Base-by-base conservation (phyloP, 2,888 invertebrate genomes). In the Pimpla rufipes region DNA sequence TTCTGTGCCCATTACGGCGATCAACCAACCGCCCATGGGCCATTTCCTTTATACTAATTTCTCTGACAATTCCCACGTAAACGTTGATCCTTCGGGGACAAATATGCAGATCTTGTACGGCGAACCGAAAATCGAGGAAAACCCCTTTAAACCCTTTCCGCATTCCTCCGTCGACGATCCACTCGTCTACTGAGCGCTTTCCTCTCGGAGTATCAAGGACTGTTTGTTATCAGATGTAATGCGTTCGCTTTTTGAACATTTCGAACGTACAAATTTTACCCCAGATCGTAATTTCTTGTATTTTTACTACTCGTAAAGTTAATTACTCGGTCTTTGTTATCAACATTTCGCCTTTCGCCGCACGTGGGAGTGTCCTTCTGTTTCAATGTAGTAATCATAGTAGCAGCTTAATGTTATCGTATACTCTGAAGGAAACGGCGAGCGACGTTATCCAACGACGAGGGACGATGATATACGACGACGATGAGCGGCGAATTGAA, bases 141-240 rank as follows among this genome's bases (percentile, higher is more conserved):
- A 73, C 47, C 76, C 73, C 2, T 83, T 83, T 35, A 79, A 83
- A 76, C 83, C 79, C 10, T 83, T 83, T 76, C 83, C 83, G 35
- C 83, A 83, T 47, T 55, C 83, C 11, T 76, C 83, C 18, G 59
- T 75, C 37, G 80, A 29, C 21, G 79, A 83, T 73, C 83, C 83
- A 8, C 67, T 83, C 13, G 79, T 79, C 10, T 83, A 83, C 45
- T 83, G 59, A 45, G n/a, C 3, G 11, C n/a, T 35, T n/a, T 29
- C 18, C 35, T 35, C 21, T 7, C 13, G 7, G 35, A 11, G 8
- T 13, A 29, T n/a, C 0, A 37, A 18, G 35, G 7, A 59, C 16
- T 18, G 16, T 11, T 62, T 16, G 6, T 40, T 37, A 37, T 40
- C 62, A 11, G 57, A 77, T 59, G 29, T n/a, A 40, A 37, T 55